Base-by-base conservation (phyloP, 2,797 vertebrate species). In the Clarias pachynema region DNA sequence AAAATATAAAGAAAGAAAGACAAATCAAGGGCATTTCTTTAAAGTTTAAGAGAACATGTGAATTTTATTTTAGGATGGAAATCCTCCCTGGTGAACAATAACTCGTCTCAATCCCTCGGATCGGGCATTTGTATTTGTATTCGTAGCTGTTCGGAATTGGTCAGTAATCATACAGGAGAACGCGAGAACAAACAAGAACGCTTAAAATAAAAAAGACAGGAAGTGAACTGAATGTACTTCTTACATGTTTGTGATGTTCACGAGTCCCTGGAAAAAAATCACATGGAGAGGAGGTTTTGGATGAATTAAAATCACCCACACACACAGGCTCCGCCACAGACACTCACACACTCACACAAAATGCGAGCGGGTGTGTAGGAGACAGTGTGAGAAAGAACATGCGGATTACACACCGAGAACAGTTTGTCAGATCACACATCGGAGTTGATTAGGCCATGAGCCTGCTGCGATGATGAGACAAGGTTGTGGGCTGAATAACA, bases 371-470 rank as follows among this genome's bases (percentile, higher is more conserved):
- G 78, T 77, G 80, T 78, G 85, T 86, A 86, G 85, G 80, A 82
- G 59, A 81, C 49, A 34, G 84, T 81, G 84, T 66, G 79, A 85
- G 49, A 85, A 81, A 66, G 85, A 77, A 82, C 85, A 86, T 82
- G 85, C 70, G 29, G 79, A 82, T 82, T 77, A 82, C 85, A 86
- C 84, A 85, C 84, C 57, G 84, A 66, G 84, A 85, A 85, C 79
- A 80, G 66, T 81, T 75, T 81, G 79, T 82, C 79, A 86, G 69
- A 74, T 86, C 84, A 29, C 84, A 86, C 72, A 9, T 85, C 57
- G 15, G 37, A 74, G 79, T 73, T 74, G 84, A 85, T 80, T 81
- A 57, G 44, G 49, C 79, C 84, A n/a, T 74, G 84, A 31, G 79
- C 63, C 72, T 44, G 49, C 70, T 77, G 79, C 4, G 24, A 59